Evolutionary conservation across 2,888 invertebrate species (phyloP).

Genomic region (Auanema freiburgensis): DNA sequence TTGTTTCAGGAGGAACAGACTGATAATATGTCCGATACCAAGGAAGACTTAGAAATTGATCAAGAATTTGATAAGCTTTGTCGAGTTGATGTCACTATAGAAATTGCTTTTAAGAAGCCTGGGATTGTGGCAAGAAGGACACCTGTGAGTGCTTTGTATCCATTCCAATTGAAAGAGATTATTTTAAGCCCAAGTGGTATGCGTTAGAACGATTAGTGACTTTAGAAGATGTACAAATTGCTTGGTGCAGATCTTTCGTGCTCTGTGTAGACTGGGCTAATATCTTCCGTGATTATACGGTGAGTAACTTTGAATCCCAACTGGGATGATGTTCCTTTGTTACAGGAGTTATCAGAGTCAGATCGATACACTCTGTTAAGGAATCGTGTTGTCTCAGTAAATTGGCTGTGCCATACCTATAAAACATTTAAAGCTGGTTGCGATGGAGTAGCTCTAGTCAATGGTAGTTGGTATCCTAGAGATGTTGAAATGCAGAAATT

Average conservation of each 20-base stretch:
- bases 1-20: slow-evolving; percentile 34
- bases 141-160: slow-evolving; percentile 30
- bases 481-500: slow-evolving; percentile 47
- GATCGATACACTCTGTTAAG: slow-evolving; percentile 49
- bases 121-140: slow-evolving; percentile 52
- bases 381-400: slow-evolving; percentile 52
- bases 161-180: too few species aligned
- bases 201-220: slow-evolving; percentile 45
- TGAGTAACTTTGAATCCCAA: background rate
- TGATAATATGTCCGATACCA: slow-evolving; percentile 44
- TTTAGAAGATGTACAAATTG: slow-evolving; percentile 54
- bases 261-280: slow-evolving; percentile 51
- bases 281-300: slow-evolving; percentile 43
- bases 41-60: slow-evolving; percentile 28
- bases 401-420: slow-evolving; percentile 55
- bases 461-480: slow-evolving; percentile 51
- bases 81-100: slow-evolving; percentile 53
- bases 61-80: slow-evolving; percentile 48
- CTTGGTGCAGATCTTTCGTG: slow-evolving; percentile 54
- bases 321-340: background rate
- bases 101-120: slow-evolving; percentile 46
- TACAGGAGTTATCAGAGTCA: slow-evolving; percentile 35
- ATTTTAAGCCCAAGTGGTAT: slow-evolving; percentile 49
- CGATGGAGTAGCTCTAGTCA: slow-evolving; percentile 53
- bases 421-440: slow-evolving; percentile 46